These are phyloP conservation scores for Clunio marinus DNA, from an alignment of 2,888 invertebrate species.

Conservation along the genomic window DNA sequence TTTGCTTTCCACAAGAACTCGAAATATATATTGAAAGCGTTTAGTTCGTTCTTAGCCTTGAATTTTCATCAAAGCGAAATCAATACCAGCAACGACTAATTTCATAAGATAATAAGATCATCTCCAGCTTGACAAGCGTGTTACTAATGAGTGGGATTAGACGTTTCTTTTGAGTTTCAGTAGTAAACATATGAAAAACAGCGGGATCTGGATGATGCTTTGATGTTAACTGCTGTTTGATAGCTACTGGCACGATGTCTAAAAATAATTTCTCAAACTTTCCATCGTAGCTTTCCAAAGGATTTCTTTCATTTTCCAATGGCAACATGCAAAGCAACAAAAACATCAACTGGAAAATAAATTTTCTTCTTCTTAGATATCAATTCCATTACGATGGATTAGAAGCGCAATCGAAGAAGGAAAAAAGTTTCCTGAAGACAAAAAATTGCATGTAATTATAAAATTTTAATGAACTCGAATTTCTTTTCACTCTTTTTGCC, in stretches of 20 bases:
- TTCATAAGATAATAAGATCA: slow-evolving; percentile 9
- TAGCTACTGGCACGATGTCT: neutral
- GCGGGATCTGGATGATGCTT: too few species aligned
- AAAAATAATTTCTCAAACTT: neutral
- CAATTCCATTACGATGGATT: neutral
- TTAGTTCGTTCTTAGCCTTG: neutral
- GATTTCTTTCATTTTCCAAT: neutral
- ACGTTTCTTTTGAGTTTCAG: too few species aligned
- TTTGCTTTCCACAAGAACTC: neutral
- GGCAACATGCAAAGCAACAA: too few species aligned
- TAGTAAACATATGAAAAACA: too few species aligned
- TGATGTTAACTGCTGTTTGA: neutral
- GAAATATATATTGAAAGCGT: too few species aligned
- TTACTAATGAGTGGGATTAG: neutral
- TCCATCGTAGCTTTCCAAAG: neutral
- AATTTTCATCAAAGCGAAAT: neutral
- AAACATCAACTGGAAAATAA: neutral
- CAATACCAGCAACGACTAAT: slow-evolving; percentile 3
- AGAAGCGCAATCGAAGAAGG: neutral
- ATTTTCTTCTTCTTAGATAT: neutral
- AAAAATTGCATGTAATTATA: slow-evolving; percentile 20
- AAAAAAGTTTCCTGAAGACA: neutral
- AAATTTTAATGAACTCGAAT: slow-evolving; percentile 31
- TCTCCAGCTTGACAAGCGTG: neutral
- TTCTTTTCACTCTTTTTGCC: neutral